phyloP scores from a whole-genome alignment of 1,140 invertebrate species.

The Leptoteleia sp. region DNA sequence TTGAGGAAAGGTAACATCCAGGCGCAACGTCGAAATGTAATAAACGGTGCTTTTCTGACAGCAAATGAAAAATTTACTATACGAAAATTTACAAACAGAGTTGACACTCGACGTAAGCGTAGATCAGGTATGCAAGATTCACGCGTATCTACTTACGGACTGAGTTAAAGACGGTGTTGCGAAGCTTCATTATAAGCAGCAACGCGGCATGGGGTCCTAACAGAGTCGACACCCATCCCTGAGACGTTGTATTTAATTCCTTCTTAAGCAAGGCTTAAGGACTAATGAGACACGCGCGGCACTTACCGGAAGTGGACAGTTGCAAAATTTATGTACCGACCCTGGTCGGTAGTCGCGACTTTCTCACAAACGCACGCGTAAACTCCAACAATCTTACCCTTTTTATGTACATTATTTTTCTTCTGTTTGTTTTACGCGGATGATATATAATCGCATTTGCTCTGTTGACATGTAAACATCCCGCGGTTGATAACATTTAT shows the following conservation, averaged over 20 bases:
- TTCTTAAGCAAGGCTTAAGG: slow-evolving; percentile 72
- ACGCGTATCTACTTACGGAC: slow-evolving; percentile 47
- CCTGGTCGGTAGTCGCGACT: slow-evolving; percentile 43
- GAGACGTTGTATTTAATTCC: slow-evolving; percentile 75
- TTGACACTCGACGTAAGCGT: slow-evolving; percentile 44
- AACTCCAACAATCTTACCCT: slow-evolving; percentile 23
- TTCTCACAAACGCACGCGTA: slow-evolving; percentile 42
- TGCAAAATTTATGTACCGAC: slow-evolving; percentile 71
- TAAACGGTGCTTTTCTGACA: slow-evolving; percentile 19
- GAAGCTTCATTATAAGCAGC: slow-evolving; percentile 73
- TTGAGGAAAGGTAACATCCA: slow-evolving; percentile 21
- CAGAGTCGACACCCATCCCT: slow-evolving; percentile 75
- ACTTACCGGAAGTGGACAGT: slow-evolving; percentile 71
- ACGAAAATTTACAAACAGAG: slow-evolving; percentile 46
- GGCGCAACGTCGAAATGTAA: slow-evolving; percentile 14
- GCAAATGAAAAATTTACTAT: slow-evolving; percentile 48
- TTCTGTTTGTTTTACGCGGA: slow-evolving; percentile 1
- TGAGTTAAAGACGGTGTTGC: slow-evolving; percentile 71
- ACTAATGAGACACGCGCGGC: slow-evolving; percentile 75
- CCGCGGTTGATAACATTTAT: not conserved
- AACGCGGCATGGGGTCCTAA: slow-evolving; percentile 73
- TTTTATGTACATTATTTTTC: slow-evolving; percentile 16
- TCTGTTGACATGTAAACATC: not conserved
- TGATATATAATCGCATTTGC: slow-evolving; percentile 1
- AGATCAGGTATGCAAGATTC: slow-evolving; percentile 41